Base-by-base conservation (phyloP, 92 coral and sea anemone species). In the Diadumene lineata region DNA sequence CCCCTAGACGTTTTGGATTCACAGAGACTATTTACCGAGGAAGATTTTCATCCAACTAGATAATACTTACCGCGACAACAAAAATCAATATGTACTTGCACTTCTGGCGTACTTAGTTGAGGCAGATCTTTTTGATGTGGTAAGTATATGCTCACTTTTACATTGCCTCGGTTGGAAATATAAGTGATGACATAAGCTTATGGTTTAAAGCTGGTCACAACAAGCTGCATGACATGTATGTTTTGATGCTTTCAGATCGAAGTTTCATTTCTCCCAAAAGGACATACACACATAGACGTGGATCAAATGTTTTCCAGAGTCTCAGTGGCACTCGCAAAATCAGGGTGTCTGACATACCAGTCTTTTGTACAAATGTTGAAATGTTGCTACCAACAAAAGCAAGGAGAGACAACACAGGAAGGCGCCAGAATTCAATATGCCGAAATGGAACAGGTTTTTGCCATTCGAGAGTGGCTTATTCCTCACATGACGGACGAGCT, bases 31-130 rank as follows among this genome's bases (percentile, higher is more conserved):
- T n/a, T 50, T 88, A 1, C 78, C 89, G 8, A 69, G 44, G 46
- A 28, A 34, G 0, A 46, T 84, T 7, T 81, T 25, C 26, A 0
- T 84, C 0, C 93, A 88, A 19, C 69, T n/a, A n/a, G n/a, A n/a
- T n/a, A n/a, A n/a, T n/a, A 88, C 89, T 0, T 70, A 80, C 25
- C 77, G 77, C 56, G 93, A 88, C 10, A 88, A 88, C 66, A 88
- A 88, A n/a, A 88, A 85, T 18, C 93, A 88, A 38, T 84, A 26
- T 50, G 74, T 89, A 0, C 70, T 89, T 6, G 73, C 72, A 2
- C 17, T 68, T 7, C 11, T 68, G 31, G 72, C 72, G 0, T 68
- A 68, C 56, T 50, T 68, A 2, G 56, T 68, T 25, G 72, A 68
- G 24, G 44, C 43, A 38, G 38, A 11, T 2, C 31, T 68, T 68